Base-by-base conservation (phyloP, 2,888 invertebrate genomes). In the Dicyrtomina minuta region DNA sequence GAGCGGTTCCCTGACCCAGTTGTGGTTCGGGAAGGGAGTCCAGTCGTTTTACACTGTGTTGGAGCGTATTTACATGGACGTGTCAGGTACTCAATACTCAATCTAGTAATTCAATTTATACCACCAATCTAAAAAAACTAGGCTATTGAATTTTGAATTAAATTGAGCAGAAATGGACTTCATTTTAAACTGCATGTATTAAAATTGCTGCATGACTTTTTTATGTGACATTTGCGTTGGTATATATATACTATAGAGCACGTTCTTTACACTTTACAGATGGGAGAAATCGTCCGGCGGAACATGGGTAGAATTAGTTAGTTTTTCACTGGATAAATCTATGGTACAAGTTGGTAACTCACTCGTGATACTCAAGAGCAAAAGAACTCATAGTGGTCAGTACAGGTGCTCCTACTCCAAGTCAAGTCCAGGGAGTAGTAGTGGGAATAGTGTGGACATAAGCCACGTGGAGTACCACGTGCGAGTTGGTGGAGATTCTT, bases 211-310 rank as follows among this genome's bases (percentile, higher is more conserved):
- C n/a, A n/a, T n/a, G n/a, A n/a, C n/a, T n/a, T n/a, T n/a, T n/a
- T n/a, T n/a, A n/a, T n/a, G n/a, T n/a, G n/a, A n/a, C n/a, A n/a
- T n/a, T n/a, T n/a, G n/a, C n/a, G n/a, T n/a, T n/a, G n/a, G n/a
- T n/a, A n/a, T n/a, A n/a, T n/a, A n/a, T n/a, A n/a, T n/a, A n/a
- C n/a, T n/a, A n/a, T n/a, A n/a, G n/a, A n/a, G n/a, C n/a, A n/a
- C n/a, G n/a, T n/a, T n/a, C n/a, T n/a, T n/a, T n/a, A n/a, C n/a
- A 12, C 8, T 13, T 65, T 66, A 20, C 49, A 77, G 77, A 72
- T 77, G 77, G 77, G 77, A 77, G 69, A 75, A 74, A 68, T 69
- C 75, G 27, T 71, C 68, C 12, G 77, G 73, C 12, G 74, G 70
- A 51, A 70, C 75, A 6, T 77, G 77, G 77, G 61, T 70, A 24